These are phyloP conservation scores for Anoura caudifer DNA, from an alignment of 2,113 vertebrate genomes.

Conservation along the genomic window DNA sequence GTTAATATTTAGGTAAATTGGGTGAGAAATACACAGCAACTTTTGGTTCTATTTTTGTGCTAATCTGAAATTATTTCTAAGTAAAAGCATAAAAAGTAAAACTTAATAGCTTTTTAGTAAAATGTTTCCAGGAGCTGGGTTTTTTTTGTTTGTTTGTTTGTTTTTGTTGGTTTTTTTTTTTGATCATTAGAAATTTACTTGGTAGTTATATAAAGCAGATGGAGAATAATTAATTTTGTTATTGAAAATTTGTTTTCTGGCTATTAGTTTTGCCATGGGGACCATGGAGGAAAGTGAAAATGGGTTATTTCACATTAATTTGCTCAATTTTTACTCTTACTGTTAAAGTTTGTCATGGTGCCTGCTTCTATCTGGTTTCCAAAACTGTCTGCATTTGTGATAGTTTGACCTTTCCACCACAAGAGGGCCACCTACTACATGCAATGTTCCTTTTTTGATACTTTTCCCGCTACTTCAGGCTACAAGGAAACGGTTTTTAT, in stretches of 20 bases:
- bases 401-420: slow-evolving; percentile 58
- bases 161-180: not conserved
- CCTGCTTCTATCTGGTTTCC: not conserved
- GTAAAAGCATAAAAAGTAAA: not conserved
- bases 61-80: not conserved
- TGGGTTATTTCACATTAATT: not conserved
- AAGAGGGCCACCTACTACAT: slow-evolving; percentile 64
- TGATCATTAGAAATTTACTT: not conserved
- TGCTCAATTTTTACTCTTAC: not conserved
- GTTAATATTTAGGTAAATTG: not conserved
- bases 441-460: not conserved
- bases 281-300: not conserved
- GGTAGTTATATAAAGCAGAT: not conserved
- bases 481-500: not conserved
- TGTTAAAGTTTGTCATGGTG: not conserved
- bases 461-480: not conserved
- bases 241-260: not conserved
- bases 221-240: not conserved
- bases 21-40: not conserved
- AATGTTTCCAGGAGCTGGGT: not conserved
- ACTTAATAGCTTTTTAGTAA: not conserved
- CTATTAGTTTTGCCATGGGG: not conserved
- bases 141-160: not conserved
- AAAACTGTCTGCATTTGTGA: not conserved
- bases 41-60: not conserved